Base-by-base conservation (phyloP, 2,888 invertebrate genomes). In the Leptinotarsa tumamoca region DNA sequence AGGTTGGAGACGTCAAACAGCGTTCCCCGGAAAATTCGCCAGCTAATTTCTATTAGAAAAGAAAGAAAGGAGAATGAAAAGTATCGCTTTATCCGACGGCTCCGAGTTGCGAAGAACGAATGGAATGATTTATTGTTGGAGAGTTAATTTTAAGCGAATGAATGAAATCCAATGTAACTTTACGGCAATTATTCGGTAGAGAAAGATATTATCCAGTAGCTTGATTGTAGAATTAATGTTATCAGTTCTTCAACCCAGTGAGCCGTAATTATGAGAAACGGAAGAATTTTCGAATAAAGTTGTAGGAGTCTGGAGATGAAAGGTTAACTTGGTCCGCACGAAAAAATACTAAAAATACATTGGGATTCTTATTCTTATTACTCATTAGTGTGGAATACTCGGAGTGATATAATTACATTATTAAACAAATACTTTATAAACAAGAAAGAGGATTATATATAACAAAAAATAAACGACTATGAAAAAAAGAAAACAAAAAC, bases 1-100 rank as follows among this genome's bases (percentile, higher is more conserved):
- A 72, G 72, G 75, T 75, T 72, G 75, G 68, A 72, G 72, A 68
- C 68, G 72, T 72, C 75, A 75, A 75, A 75, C 75, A 66, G 72
- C 68, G 43, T 75, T 72, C 50, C 61, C 50, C 66, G 54, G 52
- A 66, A 71, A 71, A 66, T 71, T 72, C 49, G 17, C 67, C 33
- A 61, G 61, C 72, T 75, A 75, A 75, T 75, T 75, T 75, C 66
- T 68, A 75, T 75, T 72, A 75, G 63, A 27, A 75, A 68, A 75
- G 63, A 56, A 67, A n/a, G 68, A 56, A 71, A 54, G 56, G 51
- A 33, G 49, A 54, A 23, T n/a, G 52, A 21, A 52, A 49, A 66
- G 67, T 61, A 68, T 67, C 67, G 51, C 50, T 51, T 33, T 13
- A 63, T 63, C 63, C 63, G 27, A n/a, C 17, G 13, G 63, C 7